A percentile compares a stretch with the other conserved stretches of the same genome.
These are phyloP conservation scores for Caenorhabditis inopinata DNA, from an alignment of 1,140 invertebrate species.

Conservation along the genomic window DNA sequence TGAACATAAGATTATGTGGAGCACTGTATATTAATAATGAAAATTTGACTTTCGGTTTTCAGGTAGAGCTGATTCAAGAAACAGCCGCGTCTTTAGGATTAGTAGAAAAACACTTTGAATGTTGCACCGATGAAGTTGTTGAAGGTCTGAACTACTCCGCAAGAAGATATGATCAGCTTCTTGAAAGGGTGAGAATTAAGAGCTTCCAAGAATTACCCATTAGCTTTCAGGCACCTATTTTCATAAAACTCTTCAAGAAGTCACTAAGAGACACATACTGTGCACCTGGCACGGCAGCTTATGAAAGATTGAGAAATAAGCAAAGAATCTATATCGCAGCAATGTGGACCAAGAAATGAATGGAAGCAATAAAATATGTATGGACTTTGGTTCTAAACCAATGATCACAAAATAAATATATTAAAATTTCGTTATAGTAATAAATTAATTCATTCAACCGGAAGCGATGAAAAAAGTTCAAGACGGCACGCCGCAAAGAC, in stretches of 20 bases:
- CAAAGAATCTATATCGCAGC: constrained; percentile 33
- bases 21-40: too few species aligned
- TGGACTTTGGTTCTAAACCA: not conserved
- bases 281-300: constrained; percentile 36
- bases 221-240: constrained; percentile 20
- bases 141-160: constrained; percentile 6
- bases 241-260: constrained; percentile 21
- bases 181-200: not conserved
- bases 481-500: not conserved
- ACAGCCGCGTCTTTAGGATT: not conserved
- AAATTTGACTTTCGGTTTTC: too few species aligned
- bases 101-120: not conserved
- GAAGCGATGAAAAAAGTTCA: constrained; percentile 11
- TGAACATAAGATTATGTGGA: too few species aligned
- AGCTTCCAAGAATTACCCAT: not conserved
- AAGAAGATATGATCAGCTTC: constrained; percentile 31
- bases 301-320: constrained; percentile 6
- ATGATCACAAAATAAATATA: not conserved
- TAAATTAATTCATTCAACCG: constrained; percentile 32
- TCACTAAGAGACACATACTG: constrained; percentile 37
- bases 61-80: not conserved
- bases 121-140: constrained; percentile 15
- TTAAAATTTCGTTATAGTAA: not conserved
- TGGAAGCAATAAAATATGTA: too few species aligned
- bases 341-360: constrained; percentile 24